phyloP scores from a whole-genome alignment of 2,888 invertebrate species.

The Mesochorus sp. region DNA sequence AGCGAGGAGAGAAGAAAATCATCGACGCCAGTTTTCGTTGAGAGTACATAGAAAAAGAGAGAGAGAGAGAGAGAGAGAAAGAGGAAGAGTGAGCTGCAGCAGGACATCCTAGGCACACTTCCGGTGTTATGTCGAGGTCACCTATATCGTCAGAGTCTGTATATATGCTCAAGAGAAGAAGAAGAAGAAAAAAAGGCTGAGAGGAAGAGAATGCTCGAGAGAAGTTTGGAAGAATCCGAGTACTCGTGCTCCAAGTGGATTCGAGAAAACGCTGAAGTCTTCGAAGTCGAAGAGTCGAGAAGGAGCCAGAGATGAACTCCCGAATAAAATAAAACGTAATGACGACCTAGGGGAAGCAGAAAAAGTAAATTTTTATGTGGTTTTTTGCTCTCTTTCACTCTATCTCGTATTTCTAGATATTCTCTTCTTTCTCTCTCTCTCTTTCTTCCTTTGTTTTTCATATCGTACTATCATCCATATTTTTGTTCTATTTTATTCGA shows the following conservation, averaged over 20 bases:
- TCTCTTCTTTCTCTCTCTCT: conserved; percentile 21
- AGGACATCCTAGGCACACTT: conserved; percentile 33
- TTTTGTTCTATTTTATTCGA: neutral
- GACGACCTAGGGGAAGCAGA: conserved; percentile 6
- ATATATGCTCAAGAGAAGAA: conserved; percentile 8
- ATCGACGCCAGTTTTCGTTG: conserved; percentile 11
- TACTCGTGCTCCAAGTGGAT: neutral
- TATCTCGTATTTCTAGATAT: neutral
- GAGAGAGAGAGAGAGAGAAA: neutral
- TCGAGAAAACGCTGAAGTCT: conserved; percentile 11
- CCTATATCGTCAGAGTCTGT: conserved; percentile 4
- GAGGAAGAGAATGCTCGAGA: neutral
- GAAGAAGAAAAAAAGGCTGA: neutral
- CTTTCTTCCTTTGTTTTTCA: neutral
- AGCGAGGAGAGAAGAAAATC: conserved; percentile 26
- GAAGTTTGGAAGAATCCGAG: conserved; percentile 20
- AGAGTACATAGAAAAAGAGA: conserved; percentile 4
- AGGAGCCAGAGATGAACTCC: neutral
- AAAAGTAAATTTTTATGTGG: conserved; percentile 9
- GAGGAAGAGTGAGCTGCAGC: neutral
- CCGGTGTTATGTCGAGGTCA: conserved; percentile 34
- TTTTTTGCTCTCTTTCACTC: conserved; percentile 4
- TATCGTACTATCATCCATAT: neutral
- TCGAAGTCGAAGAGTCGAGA: conserved; percentile 18
- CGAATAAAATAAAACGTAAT: neutral